Conservation (phyloP, 2,113 vertebrate genomes). For the Forbesichthys papilliferus region DNA sequence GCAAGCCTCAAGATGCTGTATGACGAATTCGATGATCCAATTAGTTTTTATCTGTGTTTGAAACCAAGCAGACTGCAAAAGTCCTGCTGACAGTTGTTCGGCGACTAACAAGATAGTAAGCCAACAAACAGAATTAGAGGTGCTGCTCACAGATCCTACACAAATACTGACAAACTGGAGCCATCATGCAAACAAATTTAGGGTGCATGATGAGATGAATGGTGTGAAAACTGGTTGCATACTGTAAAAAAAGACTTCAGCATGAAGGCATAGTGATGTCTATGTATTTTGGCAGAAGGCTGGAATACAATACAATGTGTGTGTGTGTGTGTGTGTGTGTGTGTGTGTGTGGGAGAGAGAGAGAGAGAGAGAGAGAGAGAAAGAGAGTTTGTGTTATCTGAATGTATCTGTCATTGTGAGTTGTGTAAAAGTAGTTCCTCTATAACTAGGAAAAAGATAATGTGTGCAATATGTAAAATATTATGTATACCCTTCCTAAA, state of each 20-base stretch:
- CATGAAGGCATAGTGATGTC: background rate
- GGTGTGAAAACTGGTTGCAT: constrained; percentile 5
- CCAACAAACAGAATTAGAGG: constrained; percentile 10
- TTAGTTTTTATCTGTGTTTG: background rate
- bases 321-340: too few species aligned
- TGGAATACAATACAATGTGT: too few species aligned
- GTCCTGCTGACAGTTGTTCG: background rate
- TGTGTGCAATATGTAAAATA: too few species aligned
- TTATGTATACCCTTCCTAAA: too few species aligned
- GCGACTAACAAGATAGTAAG: background rate
- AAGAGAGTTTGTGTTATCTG: too few species aligned
- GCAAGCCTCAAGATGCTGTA: background rate
- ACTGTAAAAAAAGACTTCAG: background rate
- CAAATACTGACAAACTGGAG: background rate
- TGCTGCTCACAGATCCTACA: background rate
- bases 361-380: too few species aligned
- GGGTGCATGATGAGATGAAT: background rate
- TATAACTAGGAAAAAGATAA: too few species aligned
- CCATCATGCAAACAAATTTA: constrained; percentile 12
- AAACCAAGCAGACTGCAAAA: constrained; percentile 2
- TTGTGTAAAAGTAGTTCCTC: too few species aligned
- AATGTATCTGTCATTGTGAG: too few species aligned
- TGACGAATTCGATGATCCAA: background rate
- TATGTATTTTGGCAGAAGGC: too few species aligned
- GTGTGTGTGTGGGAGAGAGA: too few species aligned